Evolutionary conservation across 2,113 vertebrate species (phyloP), one percentile per base, ranked within the genome.

Genomic region (Apodemus speciosus): DNA sequence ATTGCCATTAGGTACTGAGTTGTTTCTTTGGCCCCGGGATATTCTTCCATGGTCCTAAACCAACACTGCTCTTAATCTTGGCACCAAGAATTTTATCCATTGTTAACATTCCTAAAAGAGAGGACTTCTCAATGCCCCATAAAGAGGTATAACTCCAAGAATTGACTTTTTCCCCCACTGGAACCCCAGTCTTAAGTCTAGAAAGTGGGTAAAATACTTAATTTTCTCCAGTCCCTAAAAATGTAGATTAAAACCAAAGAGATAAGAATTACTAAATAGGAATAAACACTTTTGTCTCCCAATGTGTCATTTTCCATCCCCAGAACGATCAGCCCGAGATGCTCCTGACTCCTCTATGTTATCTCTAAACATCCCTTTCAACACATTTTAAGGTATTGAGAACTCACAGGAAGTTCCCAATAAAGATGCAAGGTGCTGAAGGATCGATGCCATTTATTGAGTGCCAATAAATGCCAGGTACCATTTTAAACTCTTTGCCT

Each of bases 391-490:
- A 96, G 89, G n/a, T 88, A 89, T 64, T 89, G 75, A 92, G 88
- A 81, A 66, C 79, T 93, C 91, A 40, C 68, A 86, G 85, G 83
- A 92, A 92, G 90, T 94, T 93, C 83, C 89, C 91, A 89, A 93
- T 88, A 90, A 95, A 94, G 88, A 94, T 60, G 13, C 83, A 95
- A 64, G 69, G 92, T 89, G 77, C 73, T 88, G 38, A 86, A 80
- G 80, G 58, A 89, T 95, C 94, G 72, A 72, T 94, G 89, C 3
- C 66, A 43, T 32, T 40, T 89, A 91, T 3, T 68, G 93, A 93
- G 64, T 85, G 75, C 66, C 96, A 92, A 84, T 80, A 80, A 95
- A 94, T 75, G 73, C 85, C 91, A 86, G 64, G 18, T 58, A 66
- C 69, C 73, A 23, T 85, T 92, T 84, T 91, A 81, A 93, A 88